A percentile compares a stretch with the other conserved stretches of the same genome.
Conservation (phyloP, 30 jellyfish, hydroid and myxozoan species). For the Aurelia sp. region DNA sequence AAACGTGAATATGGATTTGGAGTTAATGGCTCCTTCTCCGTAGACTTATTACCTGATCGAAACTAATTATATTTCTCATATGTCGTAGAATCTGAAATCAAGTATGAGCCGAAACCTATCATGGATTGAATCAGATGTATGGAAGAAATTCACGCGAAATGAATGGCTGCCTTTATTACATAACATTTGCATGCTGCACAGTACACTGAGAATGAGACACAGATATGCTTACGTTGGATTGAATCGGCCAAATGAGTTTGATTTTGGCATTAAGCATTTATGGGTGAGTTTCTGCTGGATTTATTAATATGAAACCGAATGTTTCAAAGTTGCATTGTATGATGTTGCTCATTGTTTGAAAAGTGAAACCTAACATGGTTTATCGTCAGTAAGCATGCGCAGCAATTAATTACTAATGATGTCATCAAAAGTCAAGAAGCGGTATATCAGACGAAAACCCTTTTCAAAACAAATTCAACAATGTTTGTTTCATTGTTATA, state of each 20-base stretch:
- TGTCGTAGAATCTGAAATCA: constrained; percentile 54
- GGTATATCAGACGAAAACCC: too few species aligned
- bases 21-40: too few species aligned
- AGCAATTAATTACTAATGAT: too few species aligned
- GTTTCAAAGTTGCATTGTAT: neutral
- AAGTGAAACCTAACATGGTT: too few species aligned
- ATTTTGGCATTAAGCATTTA: constrained; percentile 54
- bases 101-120: constrained; percentile 41
- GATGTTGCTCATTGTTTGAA: too few species aligned
- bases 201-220: constrained; percentile 59
- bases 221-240: constrained; percentile 66
- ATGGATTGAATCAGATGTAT: constrained; percentile 49
- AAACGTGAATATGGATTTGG: too few species aligned
- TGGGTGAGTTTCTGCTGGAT: constrained; percentile 59
- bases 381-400: too few species aligned
- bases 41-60: too few species aligned
- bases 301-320: neutral
- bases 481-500: too few species aligned
- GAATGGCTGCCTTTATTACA: constrained; percentile 81
- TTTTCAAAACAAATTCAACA: too few species aligned
- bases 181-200: constrained; percentile 80
- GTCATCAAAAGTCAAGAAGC: too few species aligned
- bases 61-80: neutral
- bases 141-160: constrained; percentile 37
- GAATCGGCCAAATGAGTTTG: constrained; percentile 60